Percentiles rank a stretch among this genome's conserved stretches.
Evolutionary conservation across 2,113 vertebrate species (phyloP).

Genomic region (Hyaena hyaena): DNA sequence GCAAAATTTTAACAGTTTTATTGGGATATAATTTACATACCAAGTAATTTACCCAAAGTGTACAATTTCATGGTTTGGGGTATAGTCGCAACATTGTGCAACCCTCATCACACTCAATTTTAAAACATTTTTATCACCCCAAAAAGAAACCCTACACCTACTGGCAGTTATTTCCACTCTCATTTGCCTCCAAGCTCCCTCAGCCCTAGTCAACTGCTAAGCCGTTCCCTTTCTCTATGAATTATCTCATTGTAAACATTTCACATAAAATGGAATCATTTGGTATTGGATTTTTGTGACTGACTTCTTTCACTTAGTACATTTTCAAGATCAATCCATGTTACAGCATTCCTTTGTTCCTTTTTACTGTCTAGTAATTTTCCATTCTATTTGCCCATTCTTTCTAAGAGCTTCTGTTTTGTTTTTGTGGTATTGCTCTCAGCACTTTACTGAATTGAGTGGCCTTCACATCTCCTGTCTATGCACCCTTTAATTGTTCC

Average conservation of each 20-base stretch:
- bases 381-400: neutral
- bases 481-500: neutral
- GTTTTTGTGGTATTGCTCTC: neutral
- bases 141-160: neutral
- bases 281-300: neutral
- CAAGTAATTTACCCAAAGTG: neutral
- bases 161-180: neutral
- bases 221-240: neutral
- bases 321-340: neutral
- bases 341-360: neutral
- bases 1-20: neutral
- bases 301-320: neutral
- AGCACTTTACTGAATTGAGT: neutral
- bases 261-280: neutral
- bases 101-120: neutral
- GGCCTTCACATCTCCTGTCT: neutral
- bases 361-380: slow-evolving; percentile 29
- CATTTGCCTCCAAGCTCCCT: neutral
- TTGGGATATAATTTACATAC: neutral
- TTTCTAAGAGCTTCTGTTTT: neutral
- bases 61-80: neutral
- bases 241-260: neutral
- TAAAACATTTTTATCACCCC: neutral
- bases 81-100: neutral
- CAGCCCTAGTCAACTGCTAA: neutral